phyloP scores from a whole-genome alignment of 2,113 vertebrate species.

The Balaeniceps rex region DNA sequence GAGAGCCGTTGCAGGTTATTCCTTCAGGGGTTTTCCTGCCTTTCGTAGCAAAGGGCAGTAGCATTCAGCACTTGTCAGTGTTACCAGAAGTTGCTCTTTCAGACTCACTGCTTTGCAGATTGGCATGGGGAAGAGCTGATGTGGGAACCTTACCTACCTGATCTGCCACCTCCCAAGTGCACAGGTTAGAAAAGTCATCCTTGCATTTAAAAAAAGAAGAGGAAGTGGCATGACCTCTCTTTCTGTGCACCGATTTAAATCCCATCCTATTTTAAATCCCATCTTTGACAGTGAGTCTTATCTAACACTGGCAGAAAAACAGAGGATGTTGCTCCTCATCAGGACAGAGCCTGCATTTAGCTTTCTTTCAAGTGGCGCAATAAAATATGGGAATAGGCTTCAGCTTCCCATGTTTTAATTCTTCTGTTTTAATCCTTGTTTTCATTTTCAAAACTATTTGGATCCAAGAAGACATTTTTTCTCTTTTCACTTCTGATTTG shows the following conservation, averaged over 20 bases:
- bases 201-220: neutral
- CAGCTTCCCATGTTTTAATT: conserved; percentile 41
- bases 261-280: neutral
- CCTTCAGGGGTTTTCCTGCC: neutral
- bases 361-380: conserved; percentile 16
- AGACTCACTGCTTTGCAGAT: neutral
- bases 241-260: neutral
- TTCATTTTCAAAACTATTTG: conserved; percentile 47
- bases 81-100: neutral
- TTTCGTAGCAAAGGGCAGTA: neutral
- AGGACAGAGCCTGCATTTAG: neutral
- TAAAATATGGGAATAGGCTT: conserved; percentile 25
- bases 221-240: neutral
- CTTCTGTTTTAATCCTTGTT: conserved; percentile 51
- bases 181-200: neutral
- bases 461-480: neutral
- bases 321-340: neutral
- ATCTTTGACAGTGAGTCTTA: neutral
- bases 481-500: conserved; percentile 31
- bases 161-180: neutral
- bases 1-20: neutral
- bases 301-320: neutral
- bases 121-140: neutral
- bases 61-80: neutral
- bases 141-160: neutral